Conservation (phyloP, 1,140 invertebrate species). For the Neoseiulus cucumeris region DNA sequence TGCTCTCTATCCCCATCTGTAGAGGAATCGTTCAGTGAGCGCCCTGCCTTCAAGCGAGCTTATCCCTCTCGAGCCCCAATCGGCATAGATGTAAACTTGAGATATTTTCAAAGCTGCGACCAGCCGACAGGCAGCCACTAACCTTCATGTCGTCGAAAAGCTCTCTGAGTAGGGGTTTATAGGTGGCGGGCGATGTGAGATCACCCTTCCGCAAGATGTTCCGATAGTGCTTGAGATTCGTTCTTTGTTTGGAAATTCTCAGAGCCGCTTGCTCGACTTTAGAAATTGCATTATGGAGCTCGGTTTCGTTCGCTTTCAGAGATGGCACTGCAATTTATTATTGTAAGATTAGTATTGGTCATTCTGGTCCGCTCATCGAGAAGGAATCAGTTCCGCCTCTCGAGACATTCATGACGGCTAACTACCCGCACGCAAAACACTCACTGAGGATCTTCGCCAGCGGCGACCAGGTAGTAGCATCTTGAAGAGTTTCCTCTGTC, state of each 20-base stretch:
- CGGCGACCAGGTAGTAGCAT: not conserved
- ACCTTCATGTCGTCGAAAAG: not conserved
- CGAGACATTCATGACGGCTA: not conserved
- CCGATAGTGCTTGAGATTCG: not conserved
- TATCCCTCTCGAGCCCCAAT: not conserved
- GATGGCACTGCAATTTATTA: not conserved
- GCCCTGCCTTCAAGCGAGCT: not conserved
- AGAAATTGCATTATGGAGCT: not conserved
- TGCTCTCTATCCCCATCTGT: not conserved
- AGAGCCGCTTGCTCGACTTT: not conserved
- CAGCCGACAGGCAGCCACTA: not conserved
- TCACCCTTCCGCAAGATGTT: not conserved
- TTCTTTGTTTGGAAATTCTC: not conserved
- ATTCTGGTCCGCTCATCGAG: not conserved
- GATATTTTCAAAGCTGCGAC: not conserved
- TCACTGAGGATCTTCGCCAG: not conserved
- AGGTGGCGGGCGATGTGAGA: not conserved
- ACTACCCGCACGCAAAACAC: not conserved
- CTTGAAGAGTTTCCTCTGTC: not conserved
- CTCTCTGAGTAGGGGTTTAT: not conserved
- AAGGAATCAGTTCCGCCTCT: not conserved
- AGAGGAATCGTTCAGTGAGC: not conserved
- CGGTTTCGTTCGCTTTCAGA: not conserved
- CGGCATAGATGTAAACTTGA: not conserved
- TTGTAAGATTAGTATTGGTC: not conserved